Evolutionary conservation across 30 jellyfish, hydroid and myxozoan genomes (phyloP).

Genomic region (Phacellophora camtschatica): DNA sequence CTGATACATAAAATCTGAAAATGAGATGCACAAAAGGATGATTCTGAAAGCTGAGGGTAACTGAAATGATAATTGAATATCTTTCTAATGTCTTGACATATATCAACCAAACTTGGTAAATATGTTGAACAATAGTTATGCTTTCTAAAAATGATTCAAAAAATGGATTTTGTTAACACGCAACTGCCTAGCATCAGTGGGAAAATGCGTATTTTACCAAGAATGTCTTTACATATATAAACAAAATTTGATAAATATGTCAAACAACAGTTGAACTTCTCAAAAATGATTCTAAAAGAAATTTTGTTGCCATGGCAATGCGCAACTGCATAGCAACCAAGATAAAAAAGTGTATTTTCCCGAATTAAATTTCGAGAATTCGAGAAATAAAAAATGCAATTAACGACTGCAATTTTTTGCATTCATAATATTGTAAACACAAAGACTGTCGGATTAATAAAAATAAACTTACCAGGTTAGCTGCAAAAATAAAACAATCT

Average conservation of each 20-base stretch:
- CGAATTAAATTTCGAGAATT: too few species aligned
- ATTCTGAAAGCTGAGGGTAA: neutral
- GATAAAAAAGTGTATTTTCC: too few species aligned
- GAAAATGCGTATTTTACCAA: too few species aligned
- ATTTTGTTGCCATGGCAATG: neutral
- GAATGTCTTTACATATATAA: too few species aligned
- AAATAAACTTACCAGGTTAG: too few species aligned
- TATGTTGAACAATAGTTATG: neutral
- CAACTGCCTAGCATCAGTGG: neutral
- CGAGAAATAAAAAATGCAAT: too few species aligned
- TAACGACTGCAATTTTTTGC: too few species aligned
- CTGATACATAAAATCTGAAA: neutral
- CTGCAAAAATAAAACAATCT: too few species aligned
- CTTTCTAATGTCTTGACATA: neutral
- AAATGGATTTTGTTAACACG: neutral
- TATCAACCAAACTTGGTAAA: neutral
- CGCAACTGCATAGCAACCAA: neutral
- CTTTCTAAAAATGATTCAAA: slow-evolving; percentile 3
- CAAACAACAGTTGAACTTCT: neutral
- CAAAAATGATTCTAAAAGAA: neutral
- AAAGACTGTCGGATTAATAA: too few species aligned
- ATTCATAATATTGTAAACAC: too few species aligned
- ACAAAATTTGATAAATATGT: too few species aligned
- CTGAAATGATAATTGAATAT: neutral
- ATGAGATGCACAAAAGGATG: neutral